Conservation (phyloP, 1,140 invertebrate species). For the Macrostomum lignano region DNA sequence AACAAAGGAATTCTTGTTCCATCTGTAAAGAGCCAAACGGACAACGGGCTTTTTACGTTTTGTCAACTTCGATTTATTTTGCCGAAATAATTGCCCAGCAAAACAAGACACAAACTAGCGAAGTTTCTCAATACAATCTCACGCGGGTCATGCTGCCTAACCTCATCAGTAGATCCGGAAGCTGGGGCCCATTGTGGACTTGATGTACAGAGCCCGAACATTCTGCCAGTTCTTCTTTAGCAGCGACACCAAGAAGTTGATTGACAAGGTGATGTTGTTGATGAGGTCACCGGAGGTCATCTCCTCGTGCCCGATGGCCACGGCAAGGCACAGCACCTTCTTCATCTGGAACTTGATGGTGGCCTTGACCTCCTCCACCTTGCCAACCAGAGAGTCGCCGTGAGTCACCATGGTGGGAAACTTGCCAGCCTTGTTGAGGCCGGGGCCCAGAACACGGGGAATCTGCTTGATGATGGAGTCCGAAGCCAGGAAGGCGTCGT, state of each 20-base stretch:
- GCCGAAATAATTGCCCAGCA: no score
- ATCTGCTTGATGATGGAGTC: constrained; percentile 97
- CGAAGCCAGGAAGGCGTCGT: constrained; percentile 91
- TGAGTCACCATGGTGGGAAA: constrained; percentile 90
- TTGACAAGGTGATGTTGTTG: constrained; percentile 73
- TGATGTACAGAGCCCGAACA: constrained; percentile 84
- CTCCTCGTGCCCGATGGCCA: constrained; percentile 83
- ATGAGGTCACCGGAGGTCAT: constrained; percentile 81
- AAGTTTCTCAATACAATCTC: no score
- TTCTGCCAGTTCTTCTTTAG: constrained; percentile 99
- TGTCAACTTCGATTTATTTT: no score
- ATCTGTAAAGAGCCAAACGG: no score
- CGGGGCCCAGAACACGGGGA: constrained; percentile 83
- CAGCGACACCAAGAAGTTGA: constrained; percentile 94
- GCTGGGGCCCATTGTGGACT: constrained; percentile 85
- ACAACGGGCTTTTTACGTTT: no score
- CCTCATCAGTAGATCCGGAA: constrained; percentile 91
- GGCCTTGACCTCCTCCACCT: constrained; percentile 88
- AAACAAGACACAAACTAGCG: no score
- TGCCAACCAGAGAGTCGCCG: constrained; percentile 68
- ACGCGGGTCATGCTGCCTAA: no score
- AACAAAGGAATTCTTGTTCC: no score
- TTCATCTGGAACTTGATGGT: constrained; percentile 99
- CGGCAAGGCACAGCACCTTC: constrained; percentile 59
- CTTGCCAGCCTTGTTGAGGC: constrained; percentile 97